Percentiles rank a stretch among this genome's conserved stretches.
These are phyloP conservation scores for Acanthosepion esculentum DNA, from an alignment of 2,888 invertebrate species.

Conservation along the genomic window DNA sequence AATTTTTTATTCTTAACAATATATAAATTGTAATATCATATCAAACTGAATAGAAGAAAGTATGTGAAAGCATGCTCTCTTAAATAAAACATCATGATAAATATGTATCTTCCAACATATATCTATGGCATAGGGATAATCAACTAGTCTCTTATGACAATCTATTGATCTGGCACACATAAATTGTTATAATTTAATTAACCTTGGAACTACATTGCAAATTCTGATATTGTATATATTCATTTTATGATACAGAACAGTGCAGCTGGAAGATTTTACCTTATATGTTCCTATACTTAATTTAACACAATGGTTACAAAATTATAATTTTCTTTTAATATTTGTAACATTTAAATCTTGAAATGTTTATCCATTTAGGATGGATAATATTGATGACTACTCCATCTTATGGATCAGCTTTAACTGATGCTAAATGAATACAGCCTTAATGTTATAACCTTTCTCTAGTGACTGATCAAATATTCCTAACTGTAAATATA, in stretches of 20 bases:
- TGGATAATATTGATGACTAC: no score
- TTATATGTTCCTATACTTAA: no score
- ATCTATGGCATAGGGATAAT: neutral
- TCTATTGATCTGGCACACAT: no score
- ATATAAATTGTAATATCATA: neutral
- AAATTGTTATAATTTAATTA: no score
- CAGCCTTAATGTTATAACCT: neutral
- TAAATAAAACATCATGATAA: neutral
- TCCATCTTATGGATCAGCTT: no score
- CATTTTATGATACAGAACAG: no score
- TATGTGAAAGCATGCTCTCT: neutral
- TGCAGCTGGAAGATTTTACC: no score
- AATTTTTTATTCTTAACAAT: neutral
- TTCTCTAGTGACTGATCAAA: neutral
- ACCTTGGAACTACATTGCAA: no score
- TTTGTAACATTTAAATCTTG: neutral
- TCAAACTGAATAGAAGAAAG: neutral
- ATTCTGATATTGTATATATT: no score
- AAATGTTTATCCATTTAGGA: neutral
- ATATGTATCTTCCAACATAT: neutral
- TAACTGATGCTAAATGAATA: no score
- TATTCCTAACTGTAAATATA: neutral
- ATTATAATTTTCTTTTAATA: neutral
- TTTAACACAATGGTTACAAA: neutral
- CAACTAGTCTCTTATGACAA: no score